A percentile compares a stretch with the other conserved stretches of the same genome.
These are phyloP conservation scores for Tolmerus cingulatus DNA, from an alignment of 2,888 invertebrate genomes.

Conservation along the genomic window DNA sequence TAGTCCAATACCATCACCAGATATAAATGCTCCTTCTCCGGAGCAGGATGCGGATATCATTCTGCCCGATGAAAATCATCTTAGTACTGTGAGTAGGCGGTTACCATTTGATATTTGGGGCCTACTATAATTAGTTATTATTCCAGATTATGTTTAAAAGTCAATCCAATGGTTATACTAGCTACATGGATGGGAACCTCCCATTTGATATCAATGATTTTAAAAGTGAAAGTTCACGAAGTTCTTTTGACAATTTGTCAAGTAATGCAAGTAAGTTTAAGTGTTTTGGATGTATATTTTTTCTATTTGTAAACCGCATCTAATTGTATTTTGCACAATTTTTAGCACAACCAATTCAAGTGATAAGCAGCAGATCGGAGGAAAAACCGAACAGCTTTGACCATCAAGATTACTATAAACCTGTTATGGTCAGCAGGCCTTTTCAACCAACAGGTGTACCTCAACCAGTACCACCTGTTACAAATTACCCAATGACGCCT, in stretches of 20 bases:
- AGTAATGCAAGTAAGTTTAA: constrained; percentile 42
- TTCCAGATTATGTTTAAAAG: constrained; percentile 58
- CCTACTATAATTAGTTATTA: background rate
- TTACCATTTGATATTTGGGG: background rate
- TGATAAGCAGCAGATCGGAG: constrained; percentile 67
- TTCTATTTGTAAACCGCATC: background rate
- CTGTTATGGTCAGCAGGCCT: constrained; percentile 53
- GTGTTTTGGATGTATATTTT: background rate
- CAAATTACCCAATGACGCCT: constrained; percentile 28
- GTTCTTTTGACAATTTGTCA: constrained; percentile 17
- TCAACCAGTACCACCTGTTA: constrained; percentile 55
- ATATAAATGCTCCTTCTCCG: constrained; percentile 76
- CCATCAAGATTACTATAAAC: constrained; percentile 64
- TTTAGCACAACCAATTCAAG: constrained; percentile 67
- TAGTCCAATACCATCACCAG: constrained; percentile 70
- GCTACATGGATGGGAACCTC: constrained; percentile 71
- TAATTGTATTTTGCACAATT: background rate
- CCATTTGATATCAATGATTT: constrained; percentile 68
- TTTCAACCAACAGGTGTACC: constrained; percentile 53
- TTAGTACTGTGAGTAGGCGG: constrained; percentile 19
- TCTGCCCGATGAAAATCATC: constrained; percentile 68
- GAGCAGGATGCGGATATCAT: constrained; percentile 84
- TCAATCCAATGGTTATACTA: constrained; percentile 68
- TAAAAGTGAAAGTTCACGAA: constrained; percentile 55
- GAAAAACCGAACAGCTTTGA: constrained; percentile 64